These are phyloP conservation scores for Pherbina coryleti DNA, from an alignment of 2,888 invertebrate genomes.

Conservation along the genomic window DNA sequence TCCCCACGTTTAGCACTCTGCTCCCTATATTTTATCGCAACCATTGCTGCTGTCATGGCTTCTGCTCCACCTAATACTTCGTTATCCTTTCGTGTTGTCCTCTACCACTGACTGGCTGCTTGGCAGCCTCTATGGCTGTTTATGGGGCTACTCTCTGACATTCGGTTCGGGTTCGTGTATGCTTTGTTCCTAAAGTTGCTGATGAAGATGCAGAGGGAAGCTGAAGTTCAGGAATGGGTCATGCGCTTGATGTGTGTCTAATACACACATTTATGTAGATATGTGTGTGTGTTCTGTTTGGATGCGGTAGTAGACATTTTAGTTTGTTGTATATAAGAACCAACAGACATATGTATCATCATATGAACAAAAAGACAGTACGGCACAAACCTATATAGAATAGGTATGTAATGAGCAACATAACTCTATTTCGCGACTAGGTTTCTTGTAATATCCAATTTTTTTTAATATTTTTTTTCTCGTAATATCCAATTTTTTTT, in stretches of 20 bases:
- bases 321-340: no score
- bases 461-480: no score
- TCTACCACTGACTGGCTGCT: constrained; percentile 54
- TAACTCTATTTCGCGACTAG: no score
- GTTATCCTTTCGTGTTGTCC: constrained; percentile 60
- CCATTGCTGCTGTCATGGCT: constrained; percentile 63
- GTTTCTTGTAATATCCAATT: no score
- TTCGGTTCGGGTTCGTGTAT: constrained; percentile 52
- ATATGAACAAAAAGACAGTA: no score
- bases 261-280: constrained; percentile 8
- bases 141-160: constrained; percentile 48
- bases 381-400: no score
- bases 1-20: not conserved
- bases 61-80: constrained; percentile 66
- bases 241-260: constrained; percentile 57
- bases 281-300: not conserved
- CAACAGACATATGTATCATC: no score
- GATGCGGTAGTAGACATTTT: not conserved
- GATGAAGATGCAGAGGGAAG: constrained; percentile 7
- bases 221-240: constrained; percentile 63
- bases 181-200: constrained; percentile 17
- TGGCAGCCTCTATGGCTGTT: constrained; percentile 37
- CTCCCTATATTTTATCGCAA: constrained; percentile 56
- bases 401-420: no score
- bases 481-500: no score